phyloP scores from a whole-genome alignment of 2,797 vertebrate species.

The Notoglanidium macrostoma region DNA sequence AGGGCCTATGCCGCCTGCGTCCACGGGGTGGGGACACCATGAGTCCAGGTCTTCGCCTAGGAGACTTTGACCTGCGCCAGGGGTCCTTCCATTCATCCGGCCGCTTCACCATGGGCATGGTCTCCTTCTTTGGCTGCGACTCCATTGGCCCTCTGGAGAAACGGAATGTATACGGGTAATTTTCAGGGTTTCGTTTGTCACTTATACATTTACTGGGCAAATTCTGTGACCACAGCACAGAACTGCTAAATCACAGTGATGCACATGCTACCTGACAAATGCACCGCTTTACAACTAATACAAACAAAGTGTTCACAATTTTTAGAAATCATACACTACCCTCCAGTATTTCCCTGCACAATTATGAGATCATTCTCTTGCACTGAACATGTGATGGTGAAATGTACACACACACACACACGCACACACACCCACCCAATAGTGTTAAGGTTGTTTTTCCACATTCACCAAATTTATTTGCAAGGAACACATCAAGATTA shows the following conservation, averaged over 20 bases:
- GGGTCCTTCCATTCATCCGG: constrained; percentile 98
- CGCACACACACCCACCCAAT: background rate
- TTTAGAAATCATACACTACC: background rate
- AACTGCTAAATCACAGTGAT: background rate
- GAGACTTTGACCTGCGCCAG: constrained; percentile 97
- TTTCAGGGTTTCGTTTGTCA: background rate
- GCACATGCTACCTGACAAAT: background rate
- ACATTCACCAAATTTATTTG: constrained; percentile 20
- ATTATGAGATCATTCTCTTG: background rate
- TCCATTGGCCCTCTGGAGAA: constrained; percentile 84
- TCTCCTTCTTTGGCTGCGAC: constrained; percentile 73
- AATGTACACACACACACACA: background rate
- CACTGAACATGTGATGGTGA: background rate
- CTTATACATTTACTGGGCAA: background rate
- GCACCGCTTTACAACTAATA: background rate
- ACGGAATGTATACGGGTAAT: background rate
- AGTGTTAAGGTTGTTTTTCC: background rate
- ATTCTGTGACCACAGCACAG: background rate
- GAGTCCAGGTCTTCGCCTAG: constrained; percentile 83
- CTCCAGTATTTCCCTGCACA: background rate
- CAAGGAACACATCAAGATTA: background rate
- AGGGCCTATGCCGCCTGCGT: constrained; percentile 84
- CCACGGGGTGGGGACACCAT: constrained; percentile 86
- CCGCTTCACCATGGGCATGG: constrained; percentile 78
- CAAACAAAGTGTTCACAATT: background rate